A percentile compares a stretch with the other conserved stretches of the same genome.
Evolutionary conservation across 2,113 vertebrate species (phyloP).

Genomic region (Oreochromis spilurus): DNA sequence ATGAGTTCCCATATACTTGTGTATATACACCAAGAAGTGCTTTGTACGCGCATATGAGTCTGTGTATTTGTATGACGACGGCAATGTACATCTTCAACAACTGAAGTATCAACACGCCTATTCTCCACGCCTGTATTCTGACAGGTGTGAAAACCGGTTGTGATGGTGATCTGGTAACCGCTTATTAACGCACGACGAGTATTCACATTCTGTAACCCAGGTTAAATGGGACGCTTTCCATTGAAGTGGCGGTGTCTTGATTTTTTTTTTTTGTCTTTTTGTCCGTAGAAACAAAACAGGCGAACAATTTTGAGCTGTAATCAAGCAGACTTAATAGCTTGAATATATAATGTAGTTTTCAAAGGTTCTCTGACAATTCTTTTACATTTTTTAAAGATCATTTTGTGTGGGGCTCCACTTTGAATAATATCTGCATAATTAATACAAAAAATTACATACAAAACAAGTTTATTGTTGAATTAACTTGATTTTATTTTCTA

Average conservation of each 20-base stretch:
- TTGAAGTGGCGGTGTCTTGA: neutral
- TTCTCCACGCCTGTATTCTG: neutral
- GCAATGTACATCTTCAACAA: neutral
- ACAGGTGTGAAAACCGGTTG: constrained; percentile 38
- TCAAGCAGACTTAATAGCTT: neutral
- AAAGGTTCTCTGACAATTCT: neutral
- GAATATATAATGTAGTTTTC: neutral
- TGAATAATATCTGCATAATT: neutral
- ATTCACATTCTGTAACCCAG: neutral
- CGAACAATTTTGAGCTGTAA: neutral
- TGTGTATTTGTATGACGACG: neutral
- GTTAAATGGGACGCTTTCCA: neutral
- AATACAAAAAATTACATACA: neutral
- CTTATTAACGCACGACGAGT: constrained; percentile 7
- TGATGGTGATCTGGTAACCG: constrained; percentile 22
- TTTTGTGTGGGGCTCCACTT: neutral
- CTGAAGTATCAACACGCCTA: neutral
- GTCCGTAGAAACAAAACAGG: neutral
- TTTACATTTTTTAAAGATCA: neutral
- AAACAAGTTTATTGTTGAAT: neutral
- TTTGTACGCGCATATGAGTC: neutral
- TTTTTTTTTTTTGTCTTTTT: neutral
- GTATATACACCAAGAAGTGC: neutral
- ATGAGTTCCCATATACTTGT: constrained; percentile 20
- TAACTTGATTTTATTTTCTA: neutral